Conservation (phyloP, 1,140 invertebrate species). For the Nephotettix cincticeps region DNA sequence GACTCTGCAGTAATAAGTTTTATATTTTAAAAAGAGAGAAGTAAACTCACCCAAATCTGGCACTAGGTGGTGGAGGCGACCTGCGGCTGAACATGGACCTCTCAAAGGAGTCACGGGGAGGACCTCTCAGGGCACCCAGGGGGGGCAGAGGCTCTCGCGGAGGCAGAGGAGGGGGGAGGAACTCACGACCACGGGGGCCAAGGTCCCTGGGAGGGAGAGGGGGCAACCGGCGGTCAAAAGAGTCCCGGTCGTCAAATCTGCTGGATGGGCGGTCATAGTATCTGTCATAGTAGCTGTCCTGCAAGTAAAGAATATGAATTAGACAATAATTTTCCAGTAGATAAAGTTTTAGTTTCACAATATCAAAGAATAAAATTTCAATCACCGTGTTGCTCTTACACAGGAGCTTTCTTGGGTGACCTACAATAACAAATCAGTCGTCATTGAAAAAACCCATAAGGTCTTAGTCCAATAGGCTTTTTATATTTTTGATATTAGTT, state of each 20-base stretch:
- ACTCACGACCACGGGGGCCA: slow-evolving; percentile 49
- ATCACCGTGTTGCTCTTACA: no score
- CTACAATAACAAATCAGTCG: no score
- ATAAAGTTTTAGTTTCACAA: no score
- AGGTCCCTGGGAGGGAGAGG: slow-evolving; percentile 58
- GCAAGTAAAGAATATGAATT: slow-evolving; percentile 34
- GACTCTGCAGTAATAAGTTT: no score
- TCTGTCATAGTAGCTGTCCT: slow-evolving; percentile 77
- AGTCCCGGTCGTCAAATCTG: slow-evolving; percentile 71
- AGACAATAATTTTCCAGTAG: neutral
- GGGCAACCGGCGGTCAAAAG: slow-evolving; percentile 74
- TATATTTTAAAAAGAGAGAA: no score
- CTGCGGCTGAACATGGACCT: slow-evolving; percentile 20
- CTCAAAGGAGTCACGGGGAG: slow-evolving; percentile 19
- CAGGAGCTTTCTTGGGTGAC: no score
- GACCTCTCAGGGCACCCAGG: neutral
- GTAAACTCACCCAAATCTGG: slow-evolving; percentile 20
- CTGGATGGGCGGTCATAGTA: slow-evolving; percentile 71
- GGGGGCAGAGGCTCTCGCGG: slow-evolving; percentile 53
- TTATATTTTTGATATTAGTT: no score
- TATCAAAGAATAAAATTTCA: no score
- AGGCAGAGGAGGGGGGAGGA: slow-evolving; percentile 42
- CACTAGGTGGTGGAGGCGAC: slow-evolving; percentile 8
- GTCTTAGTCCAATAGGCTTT: no score
- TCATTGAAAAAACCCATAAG: no score